Conservation (phyloP, 2,888 invertebrate genomes). For the Diplolepis rosae region DNA sequence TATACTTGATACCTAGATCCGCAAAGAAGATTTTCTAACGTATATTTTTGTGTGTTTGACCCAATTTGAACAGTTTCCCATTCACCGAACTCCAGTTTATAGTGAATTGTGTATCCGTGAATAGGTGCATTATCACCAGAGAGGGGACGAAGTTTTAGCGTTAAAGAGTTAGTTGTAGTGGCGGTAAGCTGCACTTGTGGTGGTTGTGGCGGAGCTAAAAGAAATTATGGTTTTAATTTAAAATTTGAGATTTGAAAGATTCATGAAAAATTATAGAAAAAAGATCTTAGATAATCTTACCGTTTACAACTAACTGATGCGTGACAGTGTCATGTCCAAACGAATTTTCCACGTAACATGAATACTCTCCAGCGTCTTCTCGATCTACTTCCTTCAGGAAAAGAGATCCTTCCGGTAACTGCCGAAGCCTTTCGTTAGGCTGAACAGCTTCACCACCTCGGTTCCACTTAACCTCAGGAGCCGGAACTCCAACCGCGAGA, state of each 20-base stretch:
- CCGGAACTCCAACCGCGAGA: conserved; percentile 92
- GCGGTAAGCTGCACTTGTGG: conserved; percentile 84
- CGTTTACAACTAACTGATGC: conserved; percentile 90
- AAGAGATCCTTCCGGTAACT: conserved; percentile 93
- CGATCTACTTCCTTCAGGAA: conserved; percentile 91
- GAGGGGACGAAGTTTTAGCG: conserved; percentile 83
- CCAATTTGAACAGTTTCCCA: conserved; percentile 92
- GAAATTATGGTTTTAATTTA: conserved; percentile 41
- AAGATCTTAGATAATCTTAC: no score
- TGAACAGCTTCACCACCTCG: conserved; percentile 83
- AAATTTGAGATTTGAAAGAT: not conserved
- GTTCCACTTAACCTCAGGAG: conserved; percentile 93
- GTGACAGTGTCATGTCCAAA: conserved; percentile 95
- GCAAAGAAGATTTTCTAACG: conserved; percentile 91
- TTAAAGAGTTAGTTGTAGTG: conserved; percentile 85
- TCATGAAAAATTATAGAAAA: not conserved
- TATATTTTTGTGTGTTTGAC: conserved; percentile 86
- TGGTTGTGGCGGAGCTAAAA: conserved; percentile 83
- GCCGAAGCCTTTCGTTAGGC: conserved; percentile 86
- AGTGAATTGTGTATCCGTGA: conserved; percentile 93
- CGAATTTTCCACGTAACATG: conserved; percentile 93
- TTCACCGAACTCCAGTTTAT: conserved; percentile 95
- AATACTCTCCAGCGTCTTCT: conserved; percentile 94
- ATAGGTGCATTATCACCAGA: conserved; percentile 90
- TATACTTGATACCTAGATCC: conserved; percentile 95